Evolutionary conservation across 2,888 invertebrate species (phyloP).

Genomic region (Cistogaster globosa): DNA sequence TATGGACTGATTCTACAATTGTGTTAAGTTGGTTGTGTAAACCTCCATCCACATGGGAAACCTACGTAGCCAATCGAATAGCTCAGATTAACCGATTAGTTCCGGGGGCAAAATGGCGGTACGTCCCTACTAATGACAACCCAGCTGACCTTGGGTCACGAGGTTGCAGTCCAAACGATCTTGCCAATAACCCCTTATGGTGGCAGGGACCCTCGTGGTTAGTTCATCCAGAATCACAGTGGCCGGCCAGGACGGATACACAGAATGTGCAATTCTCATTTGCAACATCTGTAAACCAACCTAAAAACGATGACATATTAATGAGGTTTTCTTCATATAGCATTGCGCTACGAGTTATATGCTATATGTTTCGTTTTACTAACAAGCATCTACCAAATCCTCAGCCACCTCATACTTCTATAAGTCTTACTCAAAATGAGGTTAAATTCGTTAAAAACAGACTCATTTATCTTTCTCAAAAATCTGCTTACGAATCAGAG

Average conservation of each 20-base stretch:
- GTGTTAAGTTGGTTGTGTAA: too few relatives aligned
- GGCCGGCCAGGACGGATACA: too few relatives aligned
- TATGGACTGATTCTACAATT: too few relatives aligned
- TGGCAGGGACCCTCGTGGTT: neutral
- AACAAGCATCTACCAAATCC: neutral
- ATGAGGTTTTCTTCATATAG: too few relatives aligned
- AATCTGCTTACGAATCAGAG: neutral
- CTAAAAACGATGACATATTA: neutral
- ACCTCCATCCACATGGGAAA: too few relatives aligned
- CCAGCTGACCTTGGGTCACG: constrained; percentile 2
- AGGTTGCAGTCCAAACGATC: constrained; percentile 2
- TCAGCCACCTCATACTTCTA: neutral
- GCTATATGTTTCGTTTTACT: too few relatives aligned
- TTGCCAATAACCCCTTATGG: constrained; percentile 1
- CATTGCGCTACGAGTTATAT: too few relatives aligned
- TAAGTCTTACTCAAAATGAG: neutral
- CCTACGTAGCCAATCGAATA: neutral
- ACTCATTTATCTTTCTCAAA: neutral
- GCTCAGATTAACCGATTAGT: neutral
- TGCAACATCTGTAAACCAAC: too few relatives aligned
- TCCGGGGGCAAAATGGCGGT: neutral
- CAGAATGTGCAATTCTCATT: too few relatives aligned
- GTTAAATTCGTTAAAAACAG: constrained; percentile 3
- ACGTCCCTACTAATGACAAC: neutral
- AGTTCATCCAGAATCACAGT: too few relatives aligned